A percentile compares a stretch with the other conserved stretches of the same genome.
Evolutionary conservation across 2,113 vertebrate species (phyloP).

Genomic region (Calidris pygmaea): DNA sequence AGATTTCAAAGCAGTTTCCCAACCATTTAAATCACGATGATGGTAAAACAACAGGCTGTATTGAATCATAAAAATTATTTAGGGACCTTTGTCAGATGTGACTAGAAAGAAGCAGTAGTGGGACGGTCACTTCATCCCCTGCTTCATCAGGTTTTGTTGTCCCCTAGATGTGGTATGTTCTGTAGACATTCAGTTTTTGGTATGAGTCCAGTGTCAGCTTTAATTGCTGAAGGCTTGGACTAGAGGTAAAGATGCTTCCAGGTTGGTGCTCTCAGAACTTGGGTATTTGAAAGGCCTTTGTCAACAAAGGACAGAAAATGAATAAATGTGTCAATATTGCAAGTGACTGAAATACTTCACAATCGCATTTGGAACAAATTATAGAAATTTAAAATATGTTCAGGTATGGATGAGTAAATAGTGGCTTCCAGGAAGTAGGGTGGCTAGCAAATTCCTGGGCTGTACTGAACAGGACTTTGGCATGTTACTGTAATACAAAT

Average conservation of each 20-base stretch:
- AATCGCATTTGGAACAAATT: background rate
- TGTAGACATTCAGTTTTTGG: background rate
- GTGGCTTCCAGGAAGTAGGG: no score
- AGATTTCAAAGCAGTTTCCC: background rate
- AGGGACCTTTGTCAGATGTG: background rate
- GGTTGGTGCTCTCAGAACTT: background rate
- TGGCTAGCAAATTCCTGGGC: background rate
- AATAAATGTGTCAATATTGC: background rate
- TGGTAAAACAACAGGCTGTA: background rate
- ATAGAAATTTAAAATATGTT: no score
- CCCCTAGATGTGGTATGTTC: fast-evolving
- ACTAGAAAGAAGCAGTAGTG: background rate
- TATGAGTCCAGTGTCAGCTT: background rate
- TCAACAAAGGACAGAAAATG: background rate
- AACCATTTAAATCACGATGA: background rate
- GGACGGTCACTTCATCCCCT: background rate
- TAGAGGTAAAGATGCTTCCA: background rate
- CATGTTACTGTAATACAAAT: background rate
- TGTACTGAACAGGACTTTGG: background rate
- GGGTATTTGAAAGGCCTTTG: background rate
- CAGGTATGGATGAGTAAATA: background rate
- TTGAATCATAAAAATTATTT: background rate
- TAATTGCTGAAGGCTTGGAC: background rate
- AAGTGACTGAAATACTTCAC: background rate
- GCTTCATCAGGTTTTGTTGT: background rate